Evolutionary conservation across 1,140 invertebrate species (phyloP).

Genomic region (Orchestia grillus): DNA sequence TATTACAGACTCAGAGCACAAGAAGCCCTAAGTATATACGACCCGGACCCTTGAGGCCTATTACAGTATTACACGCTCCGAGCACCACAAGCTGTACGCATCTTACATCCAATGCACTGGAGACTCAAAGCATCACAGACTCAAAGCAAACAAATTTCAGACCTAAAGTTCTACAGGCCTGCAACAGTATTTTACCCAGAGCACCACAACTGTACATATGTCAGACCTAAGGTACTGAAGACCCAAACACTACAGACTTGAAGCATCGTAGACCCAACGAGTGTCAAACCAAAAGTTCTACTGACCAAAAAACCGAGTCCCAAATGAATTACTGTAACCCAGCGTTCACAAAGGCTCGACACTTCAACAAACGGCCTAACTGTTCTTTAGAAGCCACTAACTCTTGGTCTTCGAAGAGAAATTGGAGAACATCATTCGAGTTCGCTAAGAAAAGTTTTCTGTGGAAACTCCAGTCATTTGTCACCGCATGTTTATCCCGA

Average conservation of each 20-base stretch:
- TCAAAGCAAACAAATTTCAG: no score
- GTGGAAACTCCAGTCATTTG: background rate
- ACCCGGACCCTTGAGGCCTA: no score
- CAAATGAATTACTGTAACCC: background rate
- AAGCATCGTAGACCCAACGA: background rate
- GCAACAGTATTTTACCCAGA: no score
- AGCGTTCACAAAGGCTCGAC: background rate
- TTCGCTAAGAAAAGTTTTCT: background rate
- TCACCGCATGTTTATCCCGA: constrained; percentile 19
- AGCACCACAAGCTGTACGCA: no score
- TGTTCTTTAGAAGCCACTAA: constrained; percentile 10
- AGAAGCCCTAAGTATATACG: no score
- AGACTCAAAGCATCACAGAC: no score
- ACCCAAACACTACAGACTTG: background rate
- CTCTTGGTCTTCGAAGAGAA: background rate
- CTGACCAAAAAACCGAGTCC: background rate
- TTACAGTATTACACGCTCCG: no score
- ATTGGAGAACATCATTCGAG: background rate
- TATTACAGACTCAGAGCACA: no score
- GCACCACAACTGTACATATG: no score
- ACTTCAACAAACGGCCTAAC: constrained; percentile 36
- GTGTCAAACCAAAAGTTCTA: background rate
- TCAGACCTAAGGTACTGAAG: background rate
- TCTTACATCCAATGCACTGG: no score
- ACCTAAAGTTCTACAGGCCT: no score